phyloP scores from a whole-genome alignment of 2,888 invertebrate species.

The Drosophila nr. medialis region DNA sequence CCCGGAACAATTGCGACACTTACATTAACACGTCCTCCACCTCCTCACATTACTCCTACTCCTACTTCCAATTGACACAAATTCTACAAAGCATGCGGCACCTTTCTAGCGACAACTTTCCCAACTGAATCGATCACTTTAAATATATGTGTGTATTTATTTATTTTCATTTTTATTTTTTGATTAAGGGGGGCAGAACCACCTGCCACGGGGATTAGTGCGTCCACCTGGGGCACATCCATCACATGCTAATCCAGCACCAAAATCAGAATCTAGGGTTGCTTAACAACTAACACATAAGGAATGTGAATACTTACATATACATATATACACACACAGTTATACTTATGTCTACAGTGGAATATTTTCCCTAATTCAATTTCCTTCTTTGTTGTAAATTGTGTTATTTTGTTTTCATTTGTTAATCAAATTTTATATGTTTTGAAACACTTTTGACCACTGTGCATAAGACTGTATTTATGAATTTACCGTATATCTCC shows the following conservation, averaged over 20 bases:
- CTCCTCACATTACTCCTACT: background rate
- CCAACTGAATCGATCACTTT: constrained; percentile 36
- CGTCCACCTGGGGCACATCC: constrained; percentile 61
- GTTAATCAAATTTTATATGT: background rate
- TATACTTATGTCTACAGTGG: background rate
- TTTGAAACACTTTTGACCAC: background rate
- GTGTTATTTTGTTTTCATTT: background rate
- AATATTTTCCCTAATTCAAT: background rate
- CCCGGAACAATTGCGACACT: constrained; percentile 9
- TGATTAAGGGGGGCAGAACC: constrained; percentile 6
- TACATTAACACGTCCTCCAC: background rate
- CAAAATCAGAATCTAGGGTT: constrained; percentile 25
- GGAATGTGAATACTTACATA: background rate
- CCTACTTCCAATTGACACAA: background rate
- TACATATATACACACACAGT: background rate
- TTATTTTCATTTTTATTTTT: constrained; percentile 7
- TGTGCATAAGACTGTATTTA: background rate
- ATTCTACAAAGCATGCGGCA: constrained; percentile 1
- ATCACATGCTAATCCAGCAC: constrained; percentile 56
- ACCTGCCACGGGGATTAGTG: constrained; percentile 51
- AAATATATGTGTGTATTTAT: background rate
- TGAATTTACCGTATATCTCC: background rate
- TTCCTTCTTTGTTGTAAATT: background rate
- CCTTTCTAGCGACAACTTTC: background rate
- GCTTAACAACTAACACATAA: background rate